A percentile compares a stretch with the other conserved stretches of the same genome.
Conservation (phyloP, 1,140 invertebrate genomes). For the Paracyclopina nana region DNA sequence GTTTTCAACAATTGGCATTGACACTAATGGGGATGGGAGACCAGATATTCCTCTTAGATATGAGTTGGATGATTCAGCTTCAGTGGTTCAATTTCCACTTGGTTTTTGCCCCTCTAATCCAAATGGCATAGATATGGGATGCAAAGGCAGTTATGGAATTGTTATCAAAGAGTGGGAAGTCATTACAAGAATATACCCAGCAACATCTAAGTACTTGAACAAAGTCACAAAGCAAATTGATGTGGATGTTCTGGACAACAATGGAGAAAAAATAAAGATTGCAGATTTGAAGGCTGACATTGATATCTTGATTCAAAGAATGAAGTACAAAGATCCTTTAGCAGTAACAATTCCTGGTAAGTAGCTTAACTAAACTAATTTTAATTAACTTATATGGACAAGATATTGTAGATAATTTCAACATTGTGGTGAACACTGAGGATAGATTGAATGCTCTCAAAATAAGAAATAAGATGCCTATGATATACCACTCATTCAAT, state of each 20-base stretch:
- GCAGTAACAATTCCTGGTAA: neutral
- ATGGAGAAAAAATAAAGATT: neutral
- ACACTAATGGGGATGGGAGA: constrained; percentile 12
- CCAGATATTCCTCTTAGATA: constrained; percentile 6
- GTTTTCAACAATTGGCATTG: constrained; percentile 2
- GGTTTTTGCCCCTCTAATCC: constrained; percentile 10
- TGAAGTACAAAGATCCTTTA: neutral
- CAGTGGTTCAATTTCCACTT: constrained; percentile 14
- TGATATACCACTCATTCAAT: constrained; percentile 8
- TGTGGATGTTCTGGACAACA: neutral
- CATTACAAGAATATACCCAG: neutral
- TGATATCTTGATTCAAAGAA: neutral
- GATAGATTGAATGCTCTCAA: neutral
- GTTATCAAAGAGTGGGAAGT: neutral
- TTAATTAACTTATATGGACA: too few relatives aligned
- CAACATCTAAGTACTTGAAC: neutral
- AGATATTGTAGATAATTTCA: neutral
- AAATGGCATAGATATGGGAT: neutral
- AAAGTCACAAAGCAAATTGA: neutral
- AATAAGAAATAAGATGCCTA: neutral
- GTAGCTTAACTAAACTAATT: neutral
- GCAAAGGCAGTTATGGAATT: neutral
- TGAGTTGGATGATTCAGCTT: constrained; percentile 4
- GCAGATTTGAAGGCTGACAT: neutral
- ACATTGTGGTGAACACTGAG: neutral